phyloP scores from a whole-genome alignment of 2,797 vertebrate species.

The Capromys pilorides region DNA sequence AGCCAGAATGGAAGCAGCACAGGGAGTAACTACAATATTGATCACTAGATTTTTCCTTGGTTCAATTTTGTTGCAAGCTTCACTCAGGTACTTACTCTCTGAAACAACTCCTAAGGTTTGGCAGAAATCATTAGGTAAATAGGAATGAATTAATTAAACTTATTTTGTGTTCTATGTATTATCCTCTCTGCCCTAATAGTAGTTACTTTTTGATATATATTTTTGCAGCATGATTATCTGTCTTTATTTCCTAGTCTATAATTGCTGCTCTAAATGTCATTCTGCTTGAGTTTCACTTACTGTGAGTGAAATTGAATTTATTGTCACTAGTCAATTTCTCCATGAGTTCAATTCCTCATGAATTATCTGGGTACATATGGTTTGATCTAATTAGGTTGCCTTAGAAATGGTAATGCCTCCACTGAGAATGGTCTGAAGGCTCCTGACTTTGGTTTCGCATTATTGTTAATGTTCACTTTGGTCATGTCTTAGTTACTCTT shows the following conservation, averaged over 20 bases:
- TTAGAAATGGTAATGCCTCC: not conserved
- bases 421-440: not conserved
- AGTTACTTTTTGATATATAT: not conserved
- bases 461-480: not conserved
- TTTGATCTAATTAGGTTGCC: not conserved
- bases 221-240: not conserved
- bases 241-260: not conserved
- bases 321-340: not conserved
- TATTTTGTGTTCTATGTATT: not conserved
- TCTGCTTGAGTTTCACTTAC: not conserved
- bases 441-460: no score
- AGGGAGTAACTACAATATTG: not conserved
- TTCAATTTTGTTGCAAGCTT: not conserved
- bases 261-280: not conserved
- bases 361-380: not conserved
- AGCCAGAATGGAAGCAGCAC: not conserved
- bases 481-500: no score
- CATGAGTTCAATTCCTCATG: not conserved
- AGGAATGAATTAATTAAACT: not conserved
- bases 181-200: not conserved
- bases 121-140: not conserved
- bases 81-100: not conserved
- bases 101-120: not conserved
- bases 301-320: not conserved
- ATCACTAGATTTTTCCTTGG: not conserved